Evolutionary conservation across 2,113 vertebrate species (phyloP), one percentile per base, ranked within the genome.

Genomic region (Hyaena hyaena): DNA sequence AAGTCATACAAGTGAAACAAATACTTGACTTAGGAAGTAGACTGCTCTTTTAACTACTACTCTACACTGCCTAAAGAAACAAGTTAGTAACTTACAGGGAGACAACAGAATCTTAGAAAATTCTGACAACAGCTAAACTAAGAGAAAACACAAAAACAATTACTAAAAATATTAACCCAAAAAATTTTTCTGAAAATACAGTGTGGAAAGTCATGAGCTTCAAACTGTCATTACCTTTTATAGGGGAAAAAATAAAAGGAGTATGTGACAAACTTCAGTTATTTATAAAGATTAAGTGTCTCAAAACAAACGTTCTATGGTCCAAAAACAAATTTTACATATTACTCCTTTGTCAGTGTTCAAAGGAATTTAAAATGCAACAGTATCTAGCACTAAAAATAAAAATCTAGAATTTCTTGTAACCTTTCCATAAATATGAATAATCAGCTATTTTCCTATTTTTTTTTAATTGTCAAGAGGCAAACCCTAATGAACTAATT

Each of bases 181-280:
- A 1, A n/a, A 48, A 68, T 77, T 96, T 82, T 95, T 74, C 26
- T 92, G 21, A 94, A 91, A 92, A 96, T 90, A 81, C 16, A 63
- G 2, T 45, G 76, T 77, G 31, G 79, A 50, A 90, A 77, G 65
- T 93, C 45, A 86, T 86, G 21, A 91, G 45, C 65, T 61, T 93
- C 58, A 88, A 68, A 11, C 7, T 91, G 4, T 33, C 96, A 50
- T 24, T 81, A 66, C 10, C 69, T 96, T 87, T 95, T 77, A 65
- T 50, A 90, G 10, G 43, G 5, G 6, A 58, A 58, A 58, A 92
- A 93, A 95, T 14, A 74, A 66, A 80, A 55, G 48, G 15, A 85
- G 33, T 58, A 95, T 21, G 21, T 45, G 50, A 88, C 48, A 90
- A 91, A 80, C 26, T 88, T 79, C 23, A 88, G 76, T 53, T 53